Percentiles rank a stretch among this genome's conserved stretches.
Evolutionary conservation across 2,113 vertebrate species (phyloP).

Genomic region (Notiomystis cincta): DNA sequence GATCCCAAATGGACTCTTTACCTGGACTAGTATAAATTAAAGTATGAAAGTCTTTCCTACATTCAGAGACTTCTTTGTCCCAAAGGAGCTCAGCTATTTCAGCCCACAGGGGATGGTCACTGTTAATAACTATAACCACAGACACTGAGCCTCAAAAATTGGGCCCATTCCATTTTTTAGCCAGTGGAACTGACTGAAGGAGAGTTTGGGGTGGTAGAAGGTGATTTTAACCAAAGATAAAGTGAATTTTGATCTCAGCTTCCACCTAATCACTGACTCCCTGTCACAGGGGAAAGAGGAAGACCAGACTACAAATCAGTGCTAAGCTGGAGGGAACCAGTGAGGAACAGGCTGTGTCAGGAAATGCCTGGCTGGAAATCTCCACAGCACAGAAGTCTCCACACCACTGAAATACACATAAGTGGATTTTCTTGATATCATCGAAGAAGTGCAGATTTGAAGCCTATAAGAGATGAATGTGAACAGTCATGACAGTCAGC

Average conservation of each 20-base stretch:
- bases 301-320: background rate
- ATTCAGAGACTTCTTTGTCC: background rate
- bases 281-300: background rate
- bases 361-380: background rate
- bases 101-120: background rate
- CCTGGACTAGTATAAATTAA: background rate
- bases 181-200: background rate
- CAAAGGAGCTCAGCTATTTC: background rate
- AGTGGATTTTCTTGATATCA: background rate
- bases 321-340: background rate
- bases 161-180: background rate
- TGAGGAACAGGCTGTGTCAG: background rate
- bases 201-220: background rate
- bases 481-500: background rate
- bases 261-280: background rate
- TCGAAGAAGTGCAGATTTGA: background rate
- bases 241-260: background rate
- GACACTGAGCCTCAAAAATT: background rate
- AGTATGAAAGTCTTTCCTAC: background rate
- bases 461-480: background rate
- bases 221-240: background rate
- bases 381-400: background rate
- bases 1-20: background rate
- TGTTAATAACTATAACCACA: background rate
- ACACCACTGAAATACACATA: background rate